Evolutionary conservation across 2,888 invertebrate genomes (phyloP), one percentile per base, ranked within the genome.

Genomic region (Scelioninae gen. 1): DNA sequence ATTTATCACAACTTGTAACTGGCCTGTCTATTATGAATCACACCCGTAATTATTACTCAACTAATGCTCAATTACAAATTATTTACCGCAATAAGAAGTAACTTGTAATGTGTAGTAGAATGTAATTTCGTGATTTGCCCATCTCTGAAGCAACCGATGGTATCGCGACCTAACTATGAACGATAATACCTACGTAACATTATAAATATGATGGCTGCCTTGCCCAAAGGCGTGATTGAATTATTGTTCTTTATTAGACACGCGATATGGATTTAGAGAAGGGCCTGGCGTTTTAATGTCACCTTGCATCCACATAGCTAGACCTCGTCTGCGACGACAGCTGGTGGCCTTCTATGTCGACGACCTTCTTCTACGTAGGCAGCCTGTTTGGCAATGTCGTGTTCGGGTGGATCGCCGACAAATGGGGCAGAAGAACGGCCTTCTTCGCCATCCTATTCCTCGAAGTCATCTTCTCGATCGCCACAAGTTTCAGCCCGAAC

Each of bases 401-500:
- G 69, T 95, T 95, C 86, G 95, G 95, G 32, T 95, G 94, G 94
- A 94, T 95, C 90, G 95, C 95, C 13, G 95, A 95, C 90, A 95
- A 95, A 89, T 95, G 94, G 91, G 95, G 95, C 31, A 93, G 95
- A 49, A 93, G 95, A 53, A 93, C 93, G 11, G 94, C 95, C 16
- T 95, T 95, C 72, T 93, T 95, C 65, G 91, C 94, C 13, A 95
- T 95, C 93, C 93, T 95, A 8, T 92, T 94, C 82, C 91, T 94
- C 43, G 94, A 95, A 89, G 95, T 95, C 0, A 93, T 94, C 10
- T 90, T 95, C 63, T 94, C 95, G 0, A 94, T 95, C 23, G 93
- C 94, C 1, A 94, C 95, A 6, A 94, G 95, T 7, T 95, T 95
- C 89, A 93, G 94, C 8, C 93, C 93, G 0, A 93, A 94, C 23